Base-by-base conservation (phyloP, 2,888 invertebrate genomes). In the Siphlonurus alternatus region DNA sequence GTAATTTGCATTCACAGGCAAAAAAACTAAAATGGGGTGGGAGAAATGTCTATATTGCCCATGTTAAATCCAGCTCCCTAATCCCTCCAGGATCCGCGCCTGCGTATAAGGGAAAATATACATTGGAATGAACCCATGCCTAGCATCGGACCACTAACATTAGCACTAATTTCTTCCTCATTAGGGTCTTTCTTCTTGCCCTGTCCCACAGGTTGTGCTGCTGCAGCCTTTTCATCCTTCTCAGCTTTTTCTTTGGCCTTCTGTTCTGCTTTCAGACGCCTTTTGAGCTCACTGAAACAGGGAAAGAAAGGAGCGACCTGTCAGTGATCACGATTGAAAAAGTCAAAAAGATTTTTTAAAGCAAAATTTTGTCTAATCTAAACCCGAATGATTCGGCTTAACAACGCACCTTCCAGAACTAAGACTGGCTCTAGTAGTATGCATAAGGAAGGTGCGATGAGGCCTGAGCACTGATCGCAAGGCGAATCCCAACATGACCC, bases 171-270 rank as follows among this genome's bases (percentile, higher is more conserved):
- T 70, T 94, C 93, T 72, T 92, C 94, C 70, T 88, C 87, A 70
- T 65, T 77, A 59, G 67, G 68, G n/a, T 62, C 63, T 18, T 64
- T 66, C 23, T 65, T 64, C 63, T 65, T 76, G n/a, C 72, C 71
- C n/a, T 72, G 72, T 3, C 72, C 71, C 54, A 67, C 65, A 54
- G 68, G 62, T 56, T 69, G 70, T 23, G 69, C 70, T 23, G 72
- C 71, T 54, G 74, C 75, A 10, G 77, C 76, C 62, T 75, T 77
- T 68, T 69, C 68, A 25, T 74, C 75, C 72, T 92, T 93, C 71
- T 89, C 89, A 0, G 83, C 82, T 73, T 95, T 94, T 71, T 96
- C 93, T 74, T 93, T 89, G 15, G 89, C 86, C 74, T 97, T 97
- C 75, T 95, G 89, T 73, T 95, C 93, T 7, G 90, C 89, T 77